phyloP scores from a whole-genome alignment of 2,113 vertebrate genomes.

The Mormyrus iriodes region DNA sequence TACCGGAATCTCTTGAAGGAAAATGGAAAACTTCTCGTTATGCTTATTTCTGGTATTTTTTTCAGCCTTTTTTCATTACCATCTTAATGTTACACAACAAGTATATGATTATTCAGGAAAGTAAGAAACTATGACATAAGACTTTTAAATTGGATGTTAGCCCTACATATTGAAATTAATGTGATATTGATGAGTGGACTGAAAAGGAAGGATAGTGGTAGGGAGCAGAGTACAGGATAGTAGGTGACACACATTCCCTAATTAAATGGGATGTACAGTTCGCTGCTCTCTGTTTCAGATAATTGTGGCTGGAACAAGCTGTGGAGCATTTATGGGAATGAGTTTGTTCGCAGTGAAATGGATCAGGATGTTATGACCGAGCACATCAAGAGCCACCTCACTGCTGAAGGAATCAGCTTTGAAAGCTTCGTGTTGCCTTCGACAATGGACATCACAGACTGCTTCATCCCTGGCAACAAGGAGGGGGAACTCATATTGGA shows the following conservation, averaged over 20 bases:
- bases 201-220: neutral
- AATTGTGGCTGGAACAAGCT: neutral
- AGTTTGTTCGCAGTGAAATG: conserved; percentile 57
- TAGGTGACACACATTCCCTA: neutral
- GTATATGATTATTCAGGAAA: neutral
- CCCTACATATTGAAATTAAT: neutral
- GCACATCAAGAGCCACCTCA: conserved; percentile 65
- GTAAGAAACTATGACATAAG: neutral
- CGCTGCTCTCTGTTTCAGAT: neutral
- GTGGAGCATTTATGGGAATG: neutral
- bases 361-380: conserved; percentile 62
- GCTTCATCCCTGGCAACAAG: conserved; percentile 72
- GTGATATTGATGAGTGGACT: neutral
- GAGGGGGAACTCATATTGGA: conserved; percentile 80
- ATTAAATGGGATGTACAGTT: neutral
- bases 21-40: conserved; percentile 75
- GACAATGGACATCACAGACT: conserved; percentile 81
- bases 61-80: neutral
- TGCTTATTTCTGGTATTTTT: conserved; percentile 79
- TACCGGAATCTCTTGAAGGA: conserved; percentile 71
- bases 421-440: conserved; percentile 64
- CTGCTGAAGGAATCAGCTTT: conserved; percentile 62
- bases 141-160: neutral
- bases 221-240: neutral
- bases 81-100: neutral